phyloP scores from a whole-genome alignment of 2,797 vertebrate species.

The Enteromius trimaculatus region DNA sequence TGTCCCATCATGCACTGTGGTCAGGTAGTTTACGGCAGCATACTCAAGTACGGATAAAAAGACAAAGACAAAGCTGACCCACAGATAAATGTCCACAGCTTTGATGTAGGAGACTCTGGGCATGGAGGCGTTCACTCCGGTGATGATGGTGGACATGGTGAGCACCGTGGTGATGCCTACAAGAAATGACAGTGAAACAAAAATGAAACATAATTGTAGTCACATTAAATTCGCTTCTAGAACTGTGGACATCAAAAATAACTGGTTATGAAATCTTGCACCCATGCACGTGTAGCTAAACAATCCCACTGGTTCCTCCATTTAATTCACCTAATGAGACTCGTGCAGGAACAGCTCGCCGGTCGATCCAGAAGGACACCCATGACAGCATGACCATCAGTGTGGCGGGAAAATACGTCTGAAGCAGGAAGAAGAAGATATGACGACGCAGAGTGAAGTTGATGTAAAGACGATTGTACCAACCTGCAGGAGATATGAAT shows the following conservation, averaged over 20 bases:
- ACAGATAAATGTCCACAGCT: conserved; percentile 83
- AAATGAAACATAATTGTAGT: not conserved
- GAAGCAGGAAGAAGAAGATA: conserved; percentile 97
- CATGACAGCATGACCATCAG: conserved; percentile 97
- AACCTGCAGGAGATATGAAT: conserved; percentile 76
- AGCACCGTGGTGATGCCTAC: conserved; percentile 82
- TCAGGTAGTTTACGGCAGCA: conserved; percentile 85
- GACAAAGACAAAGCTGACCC: conserved; percentile 84
- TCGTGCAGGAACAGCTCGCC: conserved; percentile 90
- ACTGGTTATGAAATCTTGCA: not conserved
- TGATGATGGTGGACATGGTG: conserved; percentile 85
- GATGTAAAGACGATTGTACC: conserved; percentile 97
- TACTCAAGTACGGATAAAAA: conserved; percentile 82
- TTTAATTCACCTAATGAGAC: conserved; percentile 73
- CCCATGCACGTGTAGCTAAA: not conserved
- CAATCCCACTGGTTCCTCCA: not conserved
- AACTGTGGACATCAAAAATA: not conserved
- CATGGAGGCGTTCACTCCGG: conserved; percentile 83
- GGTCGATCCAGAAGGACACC: conserved; percentile 98
- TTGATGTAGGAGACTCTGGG: conserved; percentile 83
- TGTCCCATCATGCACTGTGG: conserved; percentile 85
- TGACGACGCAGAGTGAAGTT: conserved; percentile 92
- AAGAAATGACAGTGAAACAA: not conserved
- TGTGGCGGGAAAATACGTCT: conserved; percentile 94
- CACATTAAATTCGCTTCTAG: not conserved